phyloP scores from a whole-genome alignment of 2,113 vertebrate species.

The Macaca mulatta region DNA sequence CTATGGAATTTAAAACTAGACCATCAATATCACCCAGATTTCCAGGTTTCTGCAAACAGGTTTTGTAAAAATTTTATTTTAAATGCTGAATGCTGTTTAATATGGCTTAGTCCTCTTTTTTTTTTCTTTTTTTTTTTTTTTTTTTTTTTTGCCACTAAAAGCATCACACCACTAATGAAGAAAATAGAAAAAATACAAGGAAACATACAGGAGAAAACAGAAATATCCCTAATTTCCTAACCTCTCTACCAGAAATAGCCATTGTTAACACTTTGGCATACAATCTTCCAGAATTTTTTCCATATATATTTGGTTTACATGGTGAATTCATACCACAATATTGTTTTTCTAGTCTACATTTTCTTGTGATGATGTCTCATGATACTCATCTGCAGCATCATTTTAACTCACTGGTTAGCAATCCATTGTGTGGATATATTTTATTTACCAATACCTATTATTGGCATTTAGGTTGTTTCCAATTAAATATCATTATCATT shows the following conservation, averaged over 20 bases:
- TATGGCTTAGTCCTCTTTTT: not conserved
- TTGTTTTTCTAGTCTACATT: not conserved
- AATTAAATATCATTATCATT: not conserved
- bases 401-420: not conserved
- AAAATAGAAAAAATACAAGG: not conserved
- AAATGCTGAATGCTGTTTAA: not conserved
- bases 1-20: not conserved
- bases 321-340: not conserved
- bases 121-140: not conserved
- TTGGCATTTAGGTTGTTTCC: constrained; percentile 23
- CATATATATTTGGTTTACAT: not conserved
- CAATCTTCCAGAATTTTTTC: not conserved
- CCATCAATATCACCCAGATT: not conserved
- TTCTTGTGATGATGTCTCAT: not conserved
- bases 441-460: not conserved
- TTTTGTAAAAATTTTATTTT: not conserved
- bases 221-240: not conserved
- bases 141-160: not conserved
- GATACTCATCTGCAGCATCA: not conserved
- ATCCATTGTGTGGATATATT: not conserved
- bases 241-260: not conserved
- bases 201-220: constrained; percentile 21
- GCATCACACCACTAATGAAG: not conserved
- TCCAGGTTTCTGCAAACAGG: not conserved
- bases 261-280: not conserved